Base-by-base conservation (phyloP, 2,797 vertebrate species). In the Helostoma temminkii region DNA sequence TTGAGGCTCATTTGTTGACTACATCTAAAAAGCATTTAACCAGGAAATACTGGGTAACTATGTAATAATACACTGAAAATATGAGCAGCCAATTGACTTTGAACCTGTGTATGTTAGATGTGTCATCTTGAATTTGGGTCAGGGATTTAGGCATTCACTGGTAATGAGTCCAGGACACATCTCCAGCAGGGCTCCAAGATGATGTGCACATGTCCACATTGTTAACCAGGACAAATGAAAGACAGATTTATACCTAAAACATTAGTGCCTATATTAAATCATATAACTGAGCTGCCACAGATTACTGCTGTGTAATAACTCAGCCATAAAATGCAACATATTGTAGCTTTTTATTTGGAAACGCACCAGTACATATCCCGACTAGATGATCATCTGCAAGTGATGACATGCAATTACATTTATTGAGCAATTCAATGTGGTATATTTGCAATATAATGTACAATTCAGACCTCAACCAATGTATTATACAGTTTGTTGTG, bases 41-140 rank as follows among this genome's bases (percentile, higher is more conserved):
- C 39, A 47, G 53, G 53, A 71, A 54, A 61, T 53, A 39, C 4
- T 10, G 41, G 39, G 47, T 54, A 24, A 59, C 68, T 12, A 58
- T 63, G 21, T 25, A 36, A 55, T 49, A 56, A 69, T 26, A 45
- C 21, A 43, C 8, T 48, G 16, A 65, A 81, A 75, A 67, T 83
- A 71, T 36, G 45, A 71, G 80, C 34, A 46, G 49, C 76, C 82
- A 76, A 80, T 70, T 75, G 82, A 82, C 67, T 82, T 69, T 53
- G 74, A 86, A 78, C 87, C 32, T 75, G 62, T 73, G 56, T 77
- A 71, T 88, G 82, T 85, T 74, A 71, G 78, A 84, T 74, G 47
- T 87, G 88, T 85, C 82, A 61, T 87, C 63, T 84, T 78, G 69
- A 85, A 91, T 90, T 83, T 87, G 86, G 85, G 85, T 89, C 88